phyloP scores from a whole-genome alignment of 2,113 vertebrate genomes.

The Daphoenositta chrysoptera region DNA sequence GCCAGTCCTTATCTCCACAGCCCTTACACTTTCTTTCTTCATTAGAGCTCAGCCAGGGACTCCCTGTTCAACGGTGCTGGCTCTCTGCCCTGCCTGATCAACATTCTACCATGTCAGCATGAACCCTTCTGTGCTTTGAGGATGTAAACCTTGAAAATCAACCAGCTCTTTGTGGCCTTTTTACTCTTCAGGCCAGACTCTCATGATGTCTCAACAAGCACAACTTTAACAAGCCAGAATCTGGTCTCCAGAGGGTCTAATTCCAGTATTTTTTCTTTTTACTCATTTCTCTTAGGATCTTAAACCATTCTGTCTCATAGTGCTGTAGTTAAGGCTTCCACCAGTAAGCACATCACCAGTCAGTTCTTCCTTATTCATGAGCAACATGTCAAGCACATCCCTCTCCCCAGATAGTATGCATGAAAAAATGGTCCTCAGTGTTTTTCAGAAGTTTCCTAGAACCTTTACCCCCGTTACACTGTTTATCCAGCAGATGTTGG shows the following conservation, averaged over 20 bases:
- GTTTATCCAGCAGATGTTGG: neutral
- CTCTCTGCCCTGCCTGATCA: neutral
- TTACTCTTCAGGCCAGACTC: neutral
- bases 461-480: neutral
- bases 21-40: neutral
- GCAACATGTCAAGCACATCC: neutral
- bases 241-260: neutral
- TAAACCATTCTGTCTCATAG: neutral
- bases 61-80: neutral
- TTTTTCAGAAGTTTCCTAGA: neutral
- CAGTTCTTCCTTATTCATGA: neutral
- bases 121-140: neutral
- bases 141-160: neutral
- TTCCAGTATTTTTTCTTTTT: neutral
- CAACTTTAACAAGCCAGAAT: neutral
- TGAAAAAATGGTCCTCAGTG: neutral
- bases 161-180: neutral
- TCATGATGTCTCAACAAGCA: neutral
- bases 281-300: neutral
- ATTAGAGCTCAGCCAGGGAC: neutral
- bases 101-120: neutral
- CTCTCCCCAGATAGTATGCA: accelerated
- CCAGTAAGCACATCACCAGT: neutral
- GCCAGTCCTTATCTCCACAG: neutral
- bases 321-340: neutral